Evolutionary conservation across 2,888 invertebrate genomes (phyloP), one percentile per base, ranked within the genome.

Genomic region (Taphrorychus bicolor): DNA sequence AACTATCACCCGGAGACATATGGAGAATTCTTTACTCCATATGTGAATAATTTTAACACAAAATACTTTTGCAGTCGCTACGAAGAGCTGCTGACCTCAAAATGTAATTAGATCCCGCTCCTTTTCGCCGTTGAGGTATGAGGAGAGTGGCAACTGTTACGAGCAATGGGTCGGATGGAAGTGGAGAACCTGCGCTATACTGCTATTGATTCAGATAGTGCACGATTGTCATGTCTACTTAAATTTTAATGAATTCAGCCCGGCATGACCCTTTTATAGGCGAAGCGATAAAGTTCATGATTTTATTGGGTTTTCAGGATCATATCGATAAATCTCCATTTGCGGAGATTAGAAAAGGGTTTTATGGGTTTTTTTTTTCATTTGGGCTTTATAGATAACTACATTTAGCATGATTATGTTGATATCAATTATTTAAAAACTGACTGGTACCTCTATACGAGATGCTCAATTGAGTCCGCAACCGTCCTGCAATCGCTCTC

Each of bases 1-100:
- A 54, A 40, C 41, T 45, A 17, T 14, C 7, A 45, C 3, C 45
- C n/a, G n/a, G n/a, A n/a, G n/a, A n/a, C n/a, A n/a, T n/a, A 18
- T 1, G 14, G 3, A 45, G 14, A 14, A 14, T n/a, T n/a, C n/a
- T n/a, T n/a, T n/a, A 45, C 45, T 45, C 14, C 14, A n/a, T n/a
- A 45, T 45, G 22, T 45, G 45, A 45, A 45, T 17, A n/a, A 45
- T 45, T n/a, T n/a, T n/a, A n/a, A n/a, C n/a, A n/a, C n/a, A n/a
- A n/a, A n/a, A n/a, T n/a, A n/a, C n/a, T n/a, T n/a, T n/a, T n/a
- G n/a, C n/a, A n/a, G n/a, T n/a, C n/a, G n/a, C n/a, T n/a, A n/a
- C n/a, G n/a, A n/a, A n/a, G n/a, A n/a, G n/a, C n/a, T n/a, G n/a
- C n/a, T n/a, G n/a, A n/a, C n/a, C n/a, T n/a, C n/a, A n/a, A n/a